Evolutionary conservation across 35 echinoderm and acorn worm genomes (phyloP).

Genomic region (Acanthaster planci): DNA sequence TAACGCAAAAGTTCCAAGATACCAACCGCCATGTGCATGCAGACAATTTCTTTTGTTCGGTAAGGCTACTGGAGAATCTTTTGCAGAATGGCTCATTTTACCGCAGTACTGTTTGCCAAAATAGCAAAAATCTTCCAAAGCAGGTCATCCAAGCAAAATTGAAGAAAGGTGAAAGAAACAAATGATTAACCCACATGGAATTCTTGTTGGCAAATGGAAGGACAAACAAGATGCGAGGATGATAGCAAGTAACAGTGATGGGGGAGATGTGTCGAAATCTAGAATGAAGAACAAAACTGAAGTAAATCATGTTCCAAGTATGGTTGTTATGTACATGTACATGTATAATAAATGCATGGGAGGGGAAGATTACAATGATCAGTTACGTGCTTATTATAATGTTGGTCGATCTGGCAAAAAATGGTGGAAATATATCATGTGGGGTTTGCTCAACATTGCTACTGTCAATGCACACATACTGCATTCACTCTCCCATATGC

Average conservation of each 20-base stretch:
- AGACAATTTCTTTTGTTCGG: constrained; percentile 21
- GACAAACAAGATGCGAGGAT: neutral
- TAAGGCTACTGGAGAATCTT: neutral
- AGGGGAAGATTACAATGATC: constrained; percentile 12
- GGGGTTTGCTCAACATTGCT: constrained; percentile 3
- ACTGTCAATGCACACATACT: constrained; percentile 34
- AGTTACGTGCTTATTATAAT: neutral
- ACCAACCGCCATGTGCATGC: neutral
- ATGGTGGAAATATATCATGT: constrained; percentile 10
- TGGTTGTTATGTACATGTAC: too few species aligned
- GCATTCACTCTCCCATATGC: neutral
- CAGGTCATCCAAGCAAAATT: neutral
- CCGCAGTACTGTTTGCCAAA: constrained; percentile 12
- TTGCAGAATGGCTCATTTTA: neutral
- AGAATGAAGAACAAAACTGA: neutral
- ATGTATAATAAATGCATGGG: constrained; percentile 24
- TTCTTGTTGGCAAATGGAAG: neutral
- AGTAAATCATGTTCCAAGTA: neutral
- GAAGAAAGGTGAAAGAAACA: constrained; percentile 1
- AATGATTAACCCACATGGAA: neutral
- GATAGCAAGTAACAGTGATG: neutral
- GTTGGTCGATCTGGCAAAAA: constrained; percentile 13
- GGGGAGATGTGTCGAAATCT: neutral
- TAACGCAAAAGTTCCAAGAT: neutral
- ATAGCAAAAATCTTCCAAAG: neutral